Base-by-base conservation (phyloP, 1,140 invertebrate species). In the Anagrus nilaparvatae region DNA sequence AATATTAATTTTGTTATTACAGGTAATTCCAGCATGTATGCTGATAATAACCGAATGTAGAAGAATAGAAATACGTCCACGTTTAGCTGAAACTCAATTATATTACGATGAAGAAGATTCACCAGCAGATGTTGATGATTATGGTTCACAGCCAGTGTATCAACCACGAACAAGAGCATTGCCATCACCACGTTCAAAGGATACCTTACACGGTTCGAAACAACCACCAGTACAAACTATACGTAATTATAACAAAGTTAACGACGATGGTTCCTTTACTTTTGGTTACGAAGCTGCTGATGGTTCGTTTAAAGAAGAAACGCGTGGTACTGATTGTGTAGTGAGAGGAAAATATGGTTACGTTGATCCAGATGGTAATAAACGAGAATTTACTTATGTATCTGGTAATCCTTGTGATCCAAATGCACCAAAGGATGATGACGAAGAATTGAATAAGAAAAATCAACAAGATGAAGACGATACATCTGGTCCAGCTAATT, bases 381-480 rank as follows among this genome's bases (percentile, higher is more conserved):
- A 87, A 53, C 63, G 87, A 43, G 84, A 90, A 56, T 89, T 90
- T 59, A 85, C 82, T 2, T 92, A 92, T 59, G 84, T 87, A 2
- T 87, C 84, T n/a, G 87, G 87, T n/a, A 88, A 88, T 55, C 84
- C 84, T 3, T 89, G 85, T 58, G 85, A 88, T 51, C 84, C 84
- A 2, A 86, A 87, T 58, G 81, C 80, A 8, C 77, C 78, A 0
- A 76, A 83, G 34, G 76, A 74, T 9, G 72, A 80, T 39, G 71
- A 83, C 10, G 77, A 82, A 8, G 77, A 82, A 5, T 67, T 71
- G 5, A 64, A 67, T 5, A 53, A 55, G 4, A 46, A 68, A 32
- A n/a, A n/a, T n/a, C 58, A 61, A 34, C 69, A 71, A 5, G 77
- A 78, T 35, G 68, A 77, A 14, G 74, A 79, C 7, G 61, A 70